Base-by-base conservation (phyloP, 2,113 vertebrate species). In the Sorex fumeus region DNA sequence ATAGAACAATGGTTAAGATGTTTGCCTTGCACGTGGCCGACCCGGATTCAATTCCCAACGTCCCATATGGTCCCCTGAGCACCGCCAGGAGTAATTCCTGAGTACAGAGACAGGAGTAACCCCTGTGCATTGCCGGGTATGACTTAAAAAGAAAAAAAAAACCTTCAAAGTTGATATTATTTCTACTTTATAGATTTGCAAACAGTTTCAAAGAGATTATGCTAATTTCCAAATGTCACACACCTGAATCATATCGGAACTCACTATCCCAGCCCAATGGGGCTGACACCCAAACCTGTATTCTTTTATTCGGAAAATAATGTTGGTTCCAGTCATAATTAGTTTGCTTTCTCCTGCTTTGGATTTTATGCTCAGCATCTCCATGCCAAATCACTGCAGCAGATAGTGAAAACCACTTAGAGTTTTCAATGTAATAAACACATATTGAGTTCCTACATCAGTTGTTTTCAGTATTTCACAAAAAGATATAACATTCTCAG, bases 361-460 rank as follows among this genome's bases (percentile, higher is more conserved):
- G 70, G 12, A 40, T 91, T 86, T 82, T 93, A 47, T 87, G 70
- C 27, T 87, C 47, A 83, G 62, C 16, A 70, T 62, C 40, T 76
- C 32, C 12, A 28, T 30, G 32, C 40, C 40, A 77, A 77, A 71
- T 62, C 32, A 34, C 57, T 50, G 69, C 62, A 87, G 50, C 88
- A 87, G 23, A 62, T 12, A 75, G 70, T 15, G 11, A 25, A 62
- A 82, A 77, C 3, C 34, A 32, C n/a, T 28, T 70, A 74, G 15
- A 75, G 47, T 81, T 93, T 85, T 30, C 53, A 75, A 34, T 75
- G 67, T 74, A 60, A 60, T 36, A 62, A 69, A 60, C 6, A 27
- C 6, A 47, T 80, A 57, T 21, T 45, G 76, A 75, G 57, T 30
- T 86, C 19, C 69, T 75, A 69, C 16, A 1, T 60, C 18, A 30